A percentile compares a stretch with the other conserved stretches of the same genome.
These are phyloP conservation scores for Rhynchopsitta pachyrhyncha DNA, from an alignment of 2,113 vertebrate species.

Conservation along the genomic window DNA sequence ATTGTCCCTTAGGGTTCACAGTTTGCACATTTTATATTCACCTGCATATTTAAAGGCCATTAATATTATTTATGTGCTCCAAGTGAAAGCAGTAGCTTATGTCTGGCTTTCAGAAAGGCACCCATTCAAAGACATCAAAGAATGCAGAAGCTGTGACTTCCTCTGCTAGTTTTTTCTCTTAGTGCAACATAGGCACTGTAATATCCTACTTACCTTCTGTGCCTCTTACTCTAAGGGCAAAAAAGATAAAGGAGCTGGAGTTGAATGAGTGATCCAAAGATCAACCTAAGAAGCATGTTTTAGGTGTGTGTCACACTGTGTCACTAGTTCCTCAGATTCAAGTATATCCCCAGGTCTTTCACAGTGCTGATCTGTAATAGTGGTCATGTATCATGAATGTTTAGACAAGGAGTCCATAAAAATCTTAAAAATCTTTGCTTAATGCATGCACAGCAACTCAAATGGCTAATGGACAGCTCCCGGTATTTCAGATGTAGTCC, in stretches of 20 bases:
- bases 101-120: not conserved
- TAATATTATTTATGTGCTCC: constrained; percentile 7
- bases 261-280: not conserved
- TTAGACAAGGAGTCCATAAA: not conserved
- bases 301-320: not conserved
- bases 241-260: not conserved
- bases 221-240: not conserved
- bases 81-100: not conserved
- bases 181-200: not conserved
- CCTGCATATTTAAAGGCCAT: not conserved
- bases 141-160: not conserved
- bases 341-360: not conserved
- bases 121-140: not conserved
- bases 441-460: not conserved
- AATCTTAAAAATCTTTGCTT: not conserved
- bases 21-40: not conserved
- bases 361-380: not conserved
- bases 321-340: not conserved
- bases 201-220: not conserved
- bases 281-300: not conserved
- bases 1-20: not conserved
- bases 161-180: not conserved
- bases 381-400: not conserved
- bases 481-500: not conserved
- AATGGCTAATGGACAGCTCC: not conserved